Percentiles rank a stretch among this genome's conserved stretches.
Conservation (phyloP, 2,888 invertebrate species). For the Hemithea aestivaria region DNA sequence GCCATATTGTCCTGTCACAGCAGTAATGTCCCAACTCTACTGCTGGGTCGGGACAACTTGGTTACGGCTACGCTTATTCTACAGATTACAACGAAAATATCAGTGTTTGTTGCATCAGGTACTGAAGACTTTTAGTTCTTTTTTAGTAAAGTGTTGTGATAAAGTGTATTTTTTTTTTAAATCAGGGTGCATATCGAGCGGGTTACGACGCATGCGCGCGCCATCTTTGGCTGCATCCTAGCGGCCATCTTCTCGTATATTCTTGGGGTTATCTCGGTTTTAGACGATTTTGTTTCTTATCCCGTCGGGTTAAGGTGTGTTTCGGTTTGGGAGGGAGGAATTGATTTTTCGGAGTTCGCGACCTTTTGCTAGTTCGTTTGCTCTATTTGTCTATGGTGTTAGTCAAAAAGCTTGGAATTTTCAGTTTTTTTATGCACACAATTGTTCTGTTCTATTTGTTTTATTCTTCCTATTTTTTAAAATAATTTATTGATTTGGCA, state of each 20-base stretch:
- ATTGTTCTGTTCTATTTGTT: no score
- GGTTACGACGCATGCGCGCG: constrained; percentile 66
- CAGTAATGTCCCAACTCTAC: constrained; percentile 89
- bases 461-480: no score
- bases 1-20: constrained; percentile 99
- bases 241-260: constrained; percentile 39
- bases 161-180: constrained; percentile 13
- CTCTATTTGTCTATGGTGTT: not conserved
- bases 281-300: constrained; percentile 18
- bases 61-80: constrained; percentile 47
- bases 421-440: no score
- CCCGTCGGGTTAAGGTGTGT: constrained; percentile 6
- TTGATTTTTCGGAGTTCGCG: constrained; percentile 9
- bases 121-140: no score
- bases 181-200: constrained; percentile 72
- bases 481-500: no score
- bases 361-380: constrained; percentile 1
- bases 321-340: constrained; percentile 5
- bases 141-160: constrained; percentile 12
- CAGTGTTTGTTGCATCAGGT: no score
- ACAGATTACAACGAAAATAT: no score
- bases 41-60: constrained; percentile 94
- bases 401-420: constrained; percentile 3
- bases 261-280: constrained; percentile 22
- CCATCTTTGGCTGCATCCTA: constrained; percentile 63